These are phyloP conservation scores for Synanthedon myopaeformis DNA, from an alignment of 2,888 invertebrate genomes.

Conservation along the genomic window DNA sequence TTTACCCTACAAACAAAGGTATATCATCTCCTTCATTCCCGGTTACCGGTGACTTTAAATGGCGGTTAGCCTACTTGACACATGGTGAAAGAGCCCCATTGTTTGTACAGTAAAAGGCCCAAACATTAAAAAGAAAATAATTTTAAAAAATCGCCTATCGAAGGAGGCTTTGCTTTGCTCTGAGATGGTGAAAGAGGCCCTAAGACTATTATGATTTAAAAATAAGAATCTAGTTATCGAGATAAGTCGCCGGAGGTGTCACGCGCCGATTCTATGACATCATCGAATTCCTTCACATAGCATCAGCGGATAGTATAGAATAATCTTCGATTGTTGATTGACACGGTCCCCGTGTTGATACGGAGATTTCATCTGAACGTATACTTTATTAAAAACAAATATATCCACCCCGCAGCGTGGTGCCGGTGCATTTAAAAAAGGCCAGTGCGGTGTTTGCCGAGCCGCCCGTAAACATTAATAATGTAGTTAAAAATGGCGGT, in stretches of 20 bases:
- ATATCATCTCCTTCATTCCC: too few species aligned
- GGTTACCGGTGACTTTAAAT: too few species aligned
- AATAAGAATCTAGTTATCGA: neutral
- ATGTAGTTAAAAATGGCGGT: constrained; percentile 66
- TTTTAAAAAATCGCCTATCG: too few species aligned
- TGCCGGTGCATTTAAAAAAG: constrained; percentile 34
- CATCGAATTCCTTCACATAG: neutral
- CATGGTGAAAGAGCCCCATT: too few species aligned
- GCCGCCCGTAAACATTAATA: constrained; percentile 56
- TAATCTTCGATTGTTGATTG: constrained; percentile 2
- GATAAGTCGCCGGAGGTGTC: neutral
- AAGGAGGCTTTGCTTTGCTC: too few species aligned
- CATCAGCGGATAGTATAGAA: neutral
- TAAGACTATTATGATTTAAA: constrained; percentile 1
- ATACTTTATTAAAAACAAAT: constrained; percentile 57
- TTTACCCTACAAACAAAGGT: too few species aligned
- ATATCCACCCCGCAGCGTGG: constrained; percentile 31
- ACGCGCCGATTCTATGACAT: neutral
- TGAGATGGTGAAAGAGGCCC: too few species aligned
- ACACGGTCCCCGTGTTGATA: constrained; percentile 5
- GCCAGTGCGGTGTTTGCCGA: constrained; percentile 37
- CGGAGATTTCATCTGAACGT: constrained; percentile 30
- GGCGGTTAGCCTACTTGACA: too few species aligned
- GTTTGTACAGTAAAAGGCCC: too few species aligned
- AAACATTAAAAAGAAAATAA: too few species aligned